Conservation (phyloP, 1,140 invertebrate species). For the Papilio helenus region DNA sequence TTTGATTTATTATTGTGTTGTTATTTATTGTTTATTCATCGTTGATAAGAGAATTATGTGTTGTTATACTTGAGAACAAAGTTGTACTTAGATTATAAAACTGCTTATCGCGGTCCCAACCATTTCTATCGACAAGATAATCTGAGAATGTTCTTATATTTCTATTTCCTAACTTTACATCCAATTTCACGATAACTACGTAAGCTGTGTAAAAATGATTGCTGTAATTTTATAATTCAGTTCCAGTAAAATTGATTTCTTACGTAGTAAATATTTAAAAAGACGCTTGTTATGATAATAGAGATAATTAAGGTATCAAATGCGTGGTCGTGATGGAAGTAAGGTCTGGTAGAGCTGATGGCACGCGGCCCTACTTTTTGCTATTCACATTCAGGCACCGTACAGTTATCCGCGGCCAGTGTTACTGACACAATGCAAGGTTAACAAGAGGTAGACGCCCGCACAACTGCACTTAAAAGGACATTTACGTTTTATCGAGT, state of each 20-base stretch:
- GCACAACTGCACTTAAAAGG: conserved; percentile 69
- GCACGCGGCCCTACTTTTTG: conserved; percentile 53
- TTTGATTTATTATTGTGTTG: background rate
- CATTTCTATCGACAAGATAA: background rate
- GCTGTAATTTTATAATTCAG: no score
- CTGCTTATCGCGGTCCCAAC: background rate
- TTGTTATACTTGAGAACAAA: background rate
- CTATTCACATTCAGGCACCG: conserved; percentile 72
- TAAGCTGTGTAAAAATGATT: no score
- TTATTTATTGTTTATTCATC: background rate
- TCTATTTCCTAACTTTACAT: no score
- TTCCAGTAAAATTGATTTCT: no score
- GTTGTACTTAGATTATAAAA: conserved; percentile 5
- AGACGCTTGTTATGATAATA: background rate
- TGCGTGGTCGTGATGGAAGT: background rate
- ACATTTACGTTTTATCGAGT: conserved; percentile 67
- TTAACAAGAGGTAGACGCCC: conserved; percentile 74
- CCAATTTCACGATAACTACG: no score
- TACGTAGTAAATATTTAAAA: background rate
- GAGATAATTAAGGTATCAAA: background rate
- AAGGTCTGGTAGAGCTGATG: conserved; percentile 21
- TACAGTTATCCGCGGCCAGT: conserved; percentile 75
- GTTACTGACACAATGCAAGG: conserved; percentile 81
- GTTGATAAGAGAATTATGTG: background rate
- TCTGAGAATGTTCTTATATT: no score